Evolutionary conservation across 2,797 vertebrate species (phyloP), one percentile per base, ranked within the genome.

Genomic region (Mus caroli): DNA sequence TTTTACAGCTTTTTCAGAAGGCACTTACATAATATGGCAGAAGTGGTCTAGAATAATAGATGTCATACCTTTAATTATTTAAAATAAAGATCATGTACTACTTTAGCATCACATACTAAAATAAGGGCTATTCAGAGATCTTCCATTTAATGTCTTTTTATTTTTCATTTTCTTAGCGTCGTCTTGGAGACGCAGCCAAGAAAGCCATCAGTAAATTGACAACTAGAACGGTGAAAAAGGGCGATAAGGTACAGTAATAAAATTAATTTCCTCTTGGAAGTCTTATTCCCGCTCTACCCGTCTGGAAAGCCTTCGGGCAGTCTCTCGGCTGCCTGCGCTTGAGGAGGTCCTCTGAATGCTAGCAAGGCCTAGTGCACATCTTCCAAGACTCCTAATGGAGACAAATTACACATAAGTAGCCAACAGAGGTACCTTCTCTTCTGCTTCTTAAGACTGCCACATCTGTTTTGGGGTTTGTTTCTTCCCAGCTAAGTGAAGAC

Each of bases 161-260:
- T 97, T 96, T 98, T 71, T 98, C 87, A 77, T 98, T 97, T 98
- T 96, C 95, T 97, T 98, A 99, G 99, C 99, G 99, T 97, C 99
- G 99, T 50, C 99, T 99, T 58, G 99, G 99, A 95, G 99, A 99
- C 97, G 99, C 99, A 95, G 99, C 99, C 37, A 99, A 99, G 98
- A 99, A 99, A 98, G 99, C 99, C 94, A 99, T 99, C 4, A 99
- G 99, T 96, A 99, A 99, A 98, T 96, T 99, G 97, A 99, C 99
- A 79, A 99, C 99, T 1, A 99, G 99, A 97, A 99, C 99, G 15
- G 99, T 99, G 96, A 99, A 99, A 98, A 99, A 99, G 98, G 99
- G 99, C 52, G 99, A 99, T 98, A 99, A 99, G 99, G 99, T 99
- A 98, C 83, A 88, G 92, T 96, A 88, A 83, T 60, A 94, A 98